These are phyloP conservation scores for Atopsyche davidsoni DNA, from an alignment of 1,140 invertebrate species.

Conservation along the genomic window DNA sequence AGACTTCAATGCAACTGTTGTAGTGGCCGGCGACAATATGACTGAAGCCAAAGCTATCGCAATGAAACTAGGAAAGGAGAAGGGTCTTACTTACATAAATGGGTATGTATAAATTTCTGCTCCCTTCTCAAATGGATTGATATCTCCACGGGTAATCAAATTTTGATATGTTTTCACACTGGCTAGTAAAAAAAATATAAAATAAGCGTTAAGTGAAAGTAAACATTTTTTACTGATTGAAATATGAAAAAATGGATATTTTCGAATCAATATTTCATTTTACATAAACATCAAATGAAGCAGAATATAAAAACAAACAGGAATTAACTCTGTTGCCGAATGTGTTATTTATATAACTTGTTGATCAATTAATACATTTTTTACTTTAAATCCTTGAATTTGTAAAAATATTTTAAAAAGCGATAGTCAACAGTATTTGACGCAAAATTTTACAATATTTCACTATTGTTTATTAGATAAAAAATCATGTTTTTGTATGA, in stretches of 20 bases:
- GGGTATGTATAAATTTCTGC: slow-evolving; percentile 66
- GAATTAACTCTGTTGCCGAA: no score
- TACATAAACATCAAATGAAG: not conserved
- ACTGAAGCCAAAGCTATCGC: slow-evolving; percentile 77
- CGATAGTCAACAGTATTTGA: no score
- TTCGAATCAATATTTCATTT: slow-evolving; percentile 2
- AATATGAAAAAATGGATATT: not conserved
- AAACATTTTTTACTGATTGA: not conserved
- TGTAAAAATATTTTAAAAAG: no score
- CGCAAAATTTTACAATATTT: slow-evolving; percentile 7
- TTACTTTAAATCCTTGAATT: no score
- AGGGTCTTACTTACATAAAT: slow-evolving; percentile 75
- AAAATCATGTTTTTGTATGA: not conserved
- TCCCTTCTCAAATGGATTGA: not conserved
- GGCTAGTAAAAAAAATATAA: no score
- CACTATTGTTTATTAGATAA: not conserved
- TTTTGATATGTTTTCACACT: no score
- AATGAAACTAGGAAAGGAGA: slow-evolving; percentile 65
- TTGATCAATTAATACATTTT: no score
- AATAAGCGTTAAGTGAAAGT: no score
- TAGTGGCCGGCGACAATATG: slow-evolving; percentile 80
- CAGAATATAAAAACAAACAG: slow-evolving; percentile 9
- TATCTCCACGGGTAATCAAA: no score
- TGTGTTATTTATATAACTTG: no score
- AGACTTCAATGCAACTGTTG: slow-evolving; percentile 76